Percentiles rank a stretch among this genome's conserved stretches.
These are phyloP conservation scores for Cyphomyrus discorhynchus DNA, from an alignment of 2,113 vertebrate species.

Conservation along the genomic window DNA sequence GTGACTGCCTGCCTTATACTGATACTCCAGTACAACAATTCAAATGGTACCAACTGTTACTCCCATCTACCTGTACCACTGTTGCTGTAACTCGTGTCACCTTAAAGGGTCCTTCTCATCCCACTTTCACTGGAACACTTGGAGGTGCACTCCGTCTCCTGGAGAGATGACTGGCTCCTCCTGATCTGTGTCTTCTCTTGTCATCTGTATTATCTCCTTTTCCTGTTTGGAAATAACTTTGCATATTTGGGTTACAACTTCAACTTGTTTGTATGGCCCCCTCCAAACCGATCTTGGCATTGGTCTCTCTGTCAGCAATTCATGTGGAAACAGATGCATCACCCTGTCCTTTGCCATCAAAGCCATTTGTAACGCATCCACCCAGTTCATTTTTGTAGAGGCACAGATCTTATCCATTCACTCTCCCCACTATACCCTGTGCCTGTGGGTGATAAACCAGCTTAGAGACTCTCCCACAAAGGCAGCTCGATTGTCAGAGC, in stretches of 20 bases:
- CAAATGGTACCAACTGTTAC: no score
- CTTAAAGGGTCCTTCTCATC: no score
- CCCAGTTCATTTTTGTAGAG: neutral
- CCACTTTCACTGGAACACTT: no score
- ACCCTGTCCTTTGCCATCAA: neutral
- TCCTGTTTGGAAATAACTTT: neutral
- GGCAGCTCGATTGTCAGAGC: neutral
- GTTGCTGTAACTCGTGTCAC: no score
- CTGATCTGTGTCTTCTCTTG: no score
- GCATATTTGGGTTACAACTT: neutral
- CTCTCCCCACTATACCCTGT: neutral
- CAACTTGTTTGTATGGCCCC: neutral
- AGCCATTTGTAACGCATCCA: neutral
- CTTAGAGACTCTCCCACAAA: no score
- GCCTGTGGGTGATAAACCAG: neutral
- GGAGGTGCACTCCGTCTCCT: no score
- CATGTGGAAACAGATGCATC: neutral
- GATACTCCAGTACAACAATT: no score
- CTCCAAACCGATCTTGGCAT: neutral
- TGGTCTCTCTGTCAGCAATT: neutral
- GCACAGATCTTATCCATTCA: neutral
- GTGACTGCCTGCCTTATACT: no score
- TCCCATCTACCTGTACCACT: no score
- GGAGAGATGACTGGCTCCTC: no score
- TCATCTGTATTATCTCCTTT: neutral